Conservation (phyloP, 2,797 vertebrate species). For the Falco rusticolus region DNA sequence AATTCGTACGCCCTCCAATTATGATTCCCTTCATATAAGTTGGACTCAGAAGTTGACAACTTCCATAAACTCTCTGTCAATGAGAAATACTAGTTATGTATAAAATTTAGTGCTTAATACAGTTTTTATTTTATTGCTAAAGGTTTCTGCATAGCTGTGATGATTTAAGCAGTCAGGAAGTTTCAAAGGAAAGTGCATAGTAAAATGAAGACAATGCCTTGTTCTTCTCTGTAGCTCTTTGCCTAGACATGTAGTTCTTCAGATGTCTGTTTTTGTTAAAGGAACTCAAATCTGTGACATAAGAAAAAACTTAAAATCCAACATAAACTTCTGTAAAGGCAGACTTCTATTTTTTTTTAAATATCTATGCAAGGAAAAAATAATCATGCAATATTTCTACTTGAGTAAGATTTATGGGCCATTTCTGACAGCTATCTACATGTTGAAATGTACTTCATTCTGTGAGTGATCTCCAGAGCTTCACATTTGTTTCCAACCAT, state of each 20-base stretch:
- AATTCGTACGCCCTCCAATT: conserved; percentile 62
- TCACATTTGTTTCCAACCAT: neutral
- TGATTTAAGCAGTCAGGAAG: conserved; percentile 74
- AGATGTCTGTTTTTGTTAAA: neutral
- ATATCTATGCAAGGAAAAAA: neutral
- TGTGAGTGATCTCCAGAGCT: neutral
- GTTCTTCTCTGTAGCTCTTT: conserved; percentile 54
- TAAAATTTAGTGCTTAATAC: conserved; percentile 78
- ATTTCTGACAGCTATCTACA: neutral
- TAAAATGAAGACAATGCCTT: conserved; percentile 58
- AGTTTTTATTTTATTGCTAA: conserved; percentile 76
- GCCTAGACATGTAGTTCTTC: conserved; percentile 66
- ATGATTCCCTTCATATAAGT: conserved; percentile 68
- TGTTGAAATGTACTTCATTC: neutral
- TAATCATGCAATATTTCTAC: neutral
- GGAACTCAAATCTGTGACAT: neutral
- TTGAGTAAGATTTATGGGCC: neutral
- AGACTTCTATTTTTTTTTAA: neutral
- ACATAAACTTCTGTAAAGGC: neutral
- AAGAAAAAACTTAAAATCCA: neutral
- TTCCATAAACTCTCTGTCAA: conserved; percentile 75
- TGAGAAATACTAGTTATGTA: conserved; percentile 70
- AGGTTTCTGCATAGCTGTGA: conserved; percentile 45
- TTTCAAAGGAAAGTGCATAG: conserved; percentile 61
- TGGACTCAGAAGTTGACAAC: conserved; percentile 65